phyloP scores from a whole-genome alignment of 37 sponge, comb jelly and placozoan species.

The Aplysina aerophoba region DNA sequence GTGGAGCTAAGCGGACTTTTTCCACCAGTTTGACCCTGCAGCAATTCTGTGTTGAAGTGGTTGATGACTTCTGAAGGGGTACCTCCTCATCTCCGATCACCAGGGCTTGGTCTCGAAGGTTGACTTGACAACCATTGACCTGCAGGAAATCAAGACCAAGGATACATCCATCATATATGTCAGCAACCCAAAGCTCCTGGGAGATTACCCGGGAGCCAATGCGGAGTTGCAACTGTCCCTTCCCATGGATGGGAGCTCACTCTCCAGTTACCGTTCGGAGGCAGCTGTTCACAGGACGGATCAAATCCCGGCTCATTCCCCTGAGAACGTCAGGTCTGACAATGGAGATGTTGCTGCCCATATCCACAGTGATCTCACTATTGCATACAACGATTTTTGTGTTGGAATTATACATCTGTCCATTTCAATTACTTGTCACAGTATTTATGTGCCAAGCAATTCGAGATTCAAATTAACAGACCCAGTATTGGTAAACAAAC shows the following conservation, averaged over 20 bases:
- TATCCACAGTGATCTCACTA: conserved; percentile 38
- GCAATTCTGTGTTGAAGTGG: too few relatives aligned
- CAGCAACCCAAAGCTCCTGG: conserved; percentile 44
- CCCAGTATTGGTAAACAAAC: too few relatives aligned
- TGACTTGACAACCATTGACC: conserved; percentile 28
- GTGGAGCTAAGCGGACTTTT: too few relatives aligned
- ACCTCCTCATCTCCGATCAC: background rate
- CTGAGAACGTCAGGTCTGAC: conserved; percentile 13
- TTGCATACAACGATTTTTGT: too few relatives aligned
- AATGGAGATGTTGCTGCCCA: conserved; percentile 34
- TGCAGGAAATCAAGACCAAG: conserved; percentile 49
- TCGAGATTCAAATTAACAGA: too few relatives aligned
- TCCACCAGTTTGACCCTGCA: too few relatives aligned
- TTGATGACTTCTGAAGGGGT: conserved; percentile 1
- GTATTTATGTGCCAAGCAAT: too few relatives aligned
- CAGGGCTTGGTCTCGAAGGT: conserved; percentile 30
- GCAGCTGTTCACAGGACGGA: background rate
- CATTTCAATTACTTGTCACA: too few relatives aligned
- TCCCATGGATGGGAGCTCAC: conserved; percentile 32
- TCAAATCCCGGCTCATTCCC: too few relatives aligned
- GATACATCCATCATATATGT: conserved; percentile 35
- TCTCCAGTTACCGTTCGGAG: conserved; percentile 46
- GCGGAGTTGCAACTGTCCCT: conserved; percentile 11
- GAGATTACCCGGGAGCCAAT: conserved; percentile 21
- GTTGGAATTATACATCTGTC: too few relatives aligned